Evolutionary conservation across 2,113 vertebrate species (phyloP).

Genomic region (Lampris megalopsis): DNA sequence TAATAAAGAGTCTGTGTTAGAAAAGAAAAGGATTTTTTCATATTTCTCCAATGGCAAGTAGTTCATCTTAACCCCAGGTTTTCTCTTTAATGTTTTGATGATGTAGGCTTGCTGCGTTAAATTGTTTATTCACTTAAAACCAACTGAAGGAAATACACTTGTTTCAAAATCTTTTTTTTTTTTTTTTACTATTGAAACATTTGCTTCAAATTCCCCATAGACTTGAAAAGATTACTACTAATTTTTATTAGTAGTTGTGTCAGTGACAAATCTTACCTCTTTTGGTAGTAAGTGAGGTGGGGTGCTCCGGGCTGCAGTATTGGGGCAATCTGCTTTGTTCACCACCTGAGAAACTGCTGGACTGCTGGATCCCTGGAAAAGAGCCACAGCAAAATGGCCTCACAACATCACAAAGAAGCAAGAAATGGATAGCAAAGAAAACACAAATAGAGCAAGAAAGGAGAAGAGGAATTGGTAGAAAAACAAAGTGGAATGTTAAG

Average conservation of each 20-base stretch:
- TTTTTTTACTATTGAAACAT: no score
- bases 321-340: conserved; percentile 65
- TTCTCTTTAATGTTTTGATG: no score
- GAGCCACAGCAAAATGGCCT: conserved; percentile 10
- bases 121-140: background rate
- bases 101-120: no score
- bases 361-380: conserved; percentile 76
- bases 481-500: background rate
- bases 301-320: conserved; percentile 62
- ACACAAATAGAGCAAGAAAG: background rate
- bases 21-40: no score
- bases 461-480: background rate
- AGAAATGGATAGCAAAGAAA: no score
- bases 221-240: no score
- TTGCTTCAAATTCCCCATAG: no score
- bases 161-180: no score
- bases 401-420: background rate
- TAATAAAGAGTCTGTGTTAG: no score
- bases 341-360: conserved; percentile 73
- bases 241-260: background rate
- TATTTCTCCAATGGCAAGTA: no score
- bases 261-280: conserved; percentile 60
- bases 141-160: no score
- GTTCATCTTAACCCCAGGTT: no score
- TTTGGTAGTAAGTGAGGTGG: conserved; percentile 48